A percentile compares a stretch with the other conserved stretches of the same genome.
phyloP scores from a whole-genome alignment of 1,140 invertebrate genomes.

The Dolichoris vasculosae region DNA sequence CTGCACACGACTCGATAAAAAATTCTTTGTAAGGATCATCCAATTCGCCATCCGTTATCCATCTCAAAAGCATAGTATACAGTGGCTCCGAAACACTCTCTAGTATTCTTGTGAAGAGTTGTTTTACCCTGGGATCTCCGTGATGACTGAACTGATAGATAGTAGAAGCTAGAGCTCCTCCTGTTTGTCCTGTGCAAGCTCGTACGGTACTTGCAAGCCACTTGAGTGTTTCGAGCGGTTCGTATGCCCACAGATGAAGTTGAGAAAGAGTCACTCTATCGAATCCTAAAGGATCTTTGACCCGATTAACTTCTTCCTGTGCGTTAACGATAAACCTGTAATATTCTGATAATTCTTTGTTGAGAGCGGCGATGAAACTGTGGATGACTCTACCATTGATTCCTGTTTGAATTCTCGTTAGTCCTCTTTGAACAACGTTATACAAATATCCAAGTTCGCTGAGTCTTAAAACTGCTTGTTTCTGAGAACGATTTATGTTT shows the following conservation, averaged over 20 bases:
- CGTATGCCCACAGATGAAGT: conserved; percentile 86
- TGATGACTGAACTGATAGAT: conserved; percentile 89
- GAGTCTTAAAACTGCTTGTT: conserved; percentile 80
- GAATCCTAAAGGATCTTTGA: conserved; percentile 67
- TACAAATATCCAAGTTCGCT: conserved; percentile 92
- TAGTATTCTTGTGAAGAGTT: conserved; percentile 78
- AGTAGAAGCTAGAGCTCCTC: conserved; percentile 86
- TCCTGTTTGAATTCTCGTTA: conserved; percentile 77
- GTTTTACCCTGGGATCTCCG: conserved; percentile 84
- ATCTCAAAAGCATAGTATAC: conserved; percentile 89
- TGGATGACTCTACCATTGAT: conserved; percentile 86
- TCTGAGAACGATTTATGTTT: conserved; percentile 67
- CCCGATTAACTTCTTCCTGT: conserved; percentile 81
- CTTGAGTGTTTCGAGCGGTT: conserved; percentile 86
- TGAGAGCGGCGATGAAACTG: conserved; percentile 89
- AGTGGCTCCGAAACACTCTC: conserved; percentile 88
- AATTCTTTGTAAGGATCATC: conserved; percentile 94
- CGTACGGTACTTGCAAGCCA: conserved; percentile 88
- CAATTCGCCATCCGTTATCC: conserved; percentile 93
- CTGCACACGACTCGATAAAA: conserved; percentile 90
- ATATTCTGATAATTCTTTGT: conserved; percentile 89
- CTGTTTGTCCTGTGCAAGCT: conserved; percentile 86
- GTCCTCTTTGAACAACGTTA: conserved; percentile 83
- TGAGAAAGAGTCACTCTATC: conserved; percentile 83
- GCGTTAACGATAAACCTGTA: conserved; percentile 91